phyloP scores from a whole-genome alignment of 2,797 vertebrate species.

The Tachyglossus aculeatus region DNA sequence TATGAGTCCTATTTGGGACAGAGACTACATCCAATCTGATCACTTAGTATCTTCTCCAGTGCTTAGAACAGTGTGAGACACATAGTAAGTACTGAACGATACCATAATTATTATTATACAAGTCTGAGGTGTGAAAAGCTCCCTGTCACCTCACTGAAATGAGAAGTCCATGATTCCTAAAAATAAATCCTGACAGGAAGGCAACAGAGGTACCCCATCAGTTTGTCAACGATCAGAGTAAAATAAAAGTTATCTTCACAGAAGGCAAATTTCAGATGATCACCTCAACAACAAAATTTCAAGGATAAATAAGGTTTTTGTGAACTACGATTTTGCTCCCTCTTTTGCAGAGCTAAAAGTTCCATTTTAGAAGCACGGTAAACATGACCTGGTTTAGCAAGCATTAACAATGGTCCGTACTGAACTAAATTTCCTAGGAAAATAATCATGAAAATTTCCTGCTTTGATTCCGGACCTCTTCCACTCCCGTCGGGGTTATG shows the following conservation, averaged over 20 bases:
- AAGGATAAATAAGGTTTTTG: not conserved
- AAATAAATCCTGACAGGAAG: constrained; percentile 58
- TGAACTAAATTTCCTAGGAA: not conserved
- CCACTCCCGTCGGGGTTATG: not conserved
- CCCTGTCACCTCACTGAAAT: constrained; percentile 45
- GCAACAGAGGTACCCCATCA: constrained; percentile 37
- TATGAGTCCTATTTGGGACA: too few species aligned
- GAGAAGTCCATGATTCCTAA: constrained; percentile 52
- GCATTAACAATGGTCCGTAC: not conserved
- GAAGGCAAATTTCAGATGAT: constrained; percentile 45
- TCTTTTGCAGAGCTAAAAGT: not conserved
- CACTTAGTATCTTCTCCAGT: too few species aligned
- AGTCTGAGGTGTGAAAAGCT: constrained; percentile 52
- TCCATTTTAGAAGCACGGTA: not conserved
- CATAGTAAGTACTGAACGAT: too few species aligned
- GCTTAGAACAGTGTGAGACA: too few species aligned
- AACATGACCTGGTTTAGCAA: not conserved
- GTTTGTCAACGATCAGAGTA: constrained; percentile 50
- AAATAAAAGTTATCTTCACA: constrained; percentile 54
- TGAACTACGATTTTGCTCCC: not conserved
- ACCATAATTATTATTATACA: too few species aligned
- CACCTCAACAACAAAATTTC: constrained; percentile 42
- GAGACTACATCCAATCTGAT: too few species aligned
- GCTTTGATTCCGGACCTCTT: not conserved
- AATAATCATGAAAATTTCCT: not conserved